Evolutionary conservation across 2,888 invertebrate species (phyloP), one percentile per base, ranked within the genome.

Genomic region (Mantis religiosa): DNA sequence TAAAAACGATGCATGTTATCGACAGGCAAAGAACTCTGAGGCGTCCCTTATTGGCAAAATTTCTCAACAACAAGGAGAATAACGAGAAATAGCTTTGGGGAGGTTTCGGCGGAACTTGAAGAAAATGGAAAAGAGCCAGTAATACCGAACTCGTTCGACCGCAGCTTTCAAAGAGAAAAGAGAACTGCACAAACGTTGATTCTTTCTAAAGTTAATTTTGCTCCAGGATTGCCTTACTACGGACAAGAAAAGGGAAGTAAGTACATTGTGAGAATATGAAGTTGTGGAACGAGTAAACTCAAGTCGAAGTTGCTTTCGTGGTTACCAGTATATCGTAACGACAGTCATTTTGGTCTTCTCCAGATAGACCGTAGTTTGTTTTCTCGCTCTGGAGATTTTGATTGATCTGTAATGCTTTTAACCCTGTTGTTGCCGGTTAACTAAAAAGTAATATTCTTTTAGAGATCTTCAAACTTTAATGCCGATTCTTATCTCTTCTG

Each of bases 91-190:
- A 82, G 34, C 87, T 41, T 27, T 34, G 41, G 82, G 87, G 15
- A 71, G 54, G 54, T 71, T 34, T 8, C 12, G n/a, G 4, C 25
- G 25, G 81, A 28, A 47, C 25, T 47, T 71, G 86, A 86, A 81
- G 28, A 71, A 87, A 71, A 82, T 41, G 87, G 82, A 87, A 87
- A 47, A 28, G 84, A 87, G 14, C 82, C n/a, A 15, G 81, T 34
- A 82, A 87, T 82, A 27, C 82, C n/a, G 82, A 87, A 87, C 82
- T 87, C 87, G n/a, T 82, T 87, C 87, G 82, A n/a, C 82, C 87
- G 34, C 25, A 82, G 82, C 41, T 87, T 71, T 71, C 20, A 71
- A 71, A 71, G 54, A 25, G 25, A 71, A 71, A 71, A 71, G 20
- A 71, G 54, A 71, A 71, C 54, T 20, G 25, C 54, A 15, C 20